Evolutionary conservation across 2,113 vertebrate species (phyloP).

Genomic region (Trematomus loennbergii): DNA sequence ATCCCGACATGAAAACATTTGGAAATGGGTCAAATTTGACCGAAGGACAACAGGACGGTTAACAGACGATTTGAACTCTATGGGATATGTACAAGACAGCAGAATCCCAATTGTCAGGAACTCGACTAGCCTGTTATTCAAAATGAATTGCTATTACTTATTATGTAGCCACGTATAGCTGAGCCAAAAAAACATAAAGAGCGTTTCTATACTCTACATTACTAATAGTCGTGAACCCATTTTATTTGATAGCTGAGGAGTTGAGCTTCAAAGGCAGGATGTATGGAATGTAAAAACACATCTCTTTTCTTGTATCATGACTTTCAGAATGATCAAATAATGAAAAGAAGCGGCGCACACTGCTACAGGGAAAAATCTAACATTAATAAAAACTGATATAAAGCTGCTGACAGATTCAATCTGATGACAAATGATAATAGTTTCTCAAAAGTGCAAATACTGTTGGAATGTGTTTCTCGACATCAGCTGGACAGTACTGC

Average conservation of each 20-base stretch:
- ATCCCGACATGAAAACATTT: too few species aligned
- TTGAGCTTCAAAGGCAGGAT: constrained; percentile 9
- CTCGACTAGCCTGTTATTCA: too few species aligned
- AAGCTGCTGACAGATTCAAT: constrained; percentile 6
- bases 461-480: constrained; percentile 17
- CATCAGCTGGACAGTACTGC: constrained; percentile 8
- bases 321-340: not conserved
- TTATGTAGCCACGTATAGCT: too few species aligned
- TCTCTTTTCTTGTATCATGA: too few species aligned
- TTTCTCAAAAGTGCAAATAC: constrained; percentile 10
- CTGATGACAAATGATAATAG: constrained; percentile 7
- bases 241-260: constrained; percentile 1
- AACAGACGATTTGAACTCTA: too few species aligned
- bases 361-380: not conserved
- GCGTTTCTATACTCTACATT: not conserved
- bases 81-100: too few species aligned
- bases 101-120: too few species aligned
- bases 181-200: not conserved
- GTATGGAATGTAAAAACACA: not conserved
- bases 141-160: too few species aligned
- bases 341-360: not conserved
- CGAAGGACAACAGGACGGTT: too few species aligned
- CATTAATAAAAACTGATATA: constrained; percentile 18
- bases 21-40: too few species aligned
- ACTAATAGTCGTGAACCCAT: not conserved